Conservation (phyloP, 2,797 vertebrate genomes). For the Argya squamiceps region DNA sequence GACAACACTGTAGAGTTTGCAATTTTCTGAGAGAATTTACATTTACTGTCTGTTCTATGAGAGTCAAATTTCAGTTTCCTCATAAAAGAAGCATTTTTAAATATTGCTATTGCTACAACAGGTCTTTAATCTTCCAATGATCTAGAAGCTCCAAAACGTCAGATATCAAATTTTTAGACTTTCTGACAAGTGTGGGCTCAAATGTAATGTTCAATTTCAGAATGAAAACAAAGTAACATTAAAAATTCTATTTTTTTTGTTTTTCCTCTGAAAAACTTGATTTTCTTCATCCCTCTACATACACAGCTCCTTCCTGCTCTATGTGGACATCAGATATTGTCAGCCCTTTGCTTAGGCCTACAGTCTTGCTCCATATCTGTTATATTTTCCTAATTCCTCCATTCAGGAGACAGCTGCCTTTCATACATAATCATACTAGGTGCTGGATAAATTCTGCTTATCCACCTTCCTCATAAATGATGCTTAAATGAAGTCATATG, state of each 20-base stretch:
- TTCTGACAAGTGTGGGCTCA: not conserved
- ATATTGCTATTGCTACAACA: not conserved
- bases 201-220: not conserved
- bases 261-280: not conserved
- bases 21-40: not conserved
- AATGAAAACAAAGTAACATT: not conserved
- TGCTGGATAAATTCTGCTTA: not conserved
- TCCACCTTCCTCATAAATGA: not conserved
- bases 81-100: not conserved
- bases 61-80: not conserved
- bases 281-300: not conserved
- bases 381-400: not conserved
- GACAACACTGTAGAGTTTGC: accelerated
- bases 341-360: not conserved
- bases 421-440: not conserved
- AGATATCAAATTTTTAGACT: not conserved
- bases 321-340: not conserved
- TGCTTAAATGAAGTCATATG: not conserved
- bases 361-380: not conserved
- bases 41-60: not conserved
- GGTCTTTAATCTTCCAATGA: not conserved
- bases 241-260: not conserved
- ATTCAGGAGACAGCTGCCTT: not conserved
- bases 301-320: not conserved
- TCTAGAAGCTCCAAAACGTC: not conserved